Evolutionary conservation across 2,797 vertebrate species (phyloP), one percentile per base, ranked within the genome.

Genomic region (Ptychobarbus kaznakovi): DNA sequence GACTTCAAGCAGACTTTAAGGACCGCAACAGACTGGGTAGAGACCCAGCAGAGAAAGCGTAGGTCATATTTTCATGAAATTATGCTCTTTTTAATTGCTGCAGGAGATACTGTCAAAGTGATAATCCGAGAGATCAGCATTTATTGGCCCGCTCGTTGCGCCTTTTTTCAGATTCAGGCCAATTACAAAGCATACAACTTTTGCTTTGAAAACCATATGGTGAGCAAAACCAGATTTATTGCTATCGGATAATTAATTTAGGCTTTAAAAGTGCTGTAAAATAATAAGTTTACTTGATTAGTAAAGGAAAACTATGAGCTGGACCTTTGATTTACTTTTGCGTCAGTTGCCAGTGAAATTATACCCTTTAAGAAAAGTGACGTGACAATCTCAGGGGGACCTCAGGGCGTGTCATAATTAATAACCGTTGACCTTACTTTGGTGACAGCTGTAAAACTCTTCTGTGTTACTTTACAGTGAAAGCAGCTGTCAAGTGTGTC

Each of bases 351-450:
- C 28, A 2, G 11, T 63, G 42, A 80, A 85, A 85, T 80, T 61
- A 73, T 81, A 66, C 49, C 44, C 75, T 77, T 44, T 12, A 53
- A 51, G 70, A 18, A 86, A 51, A 66, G 56, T 82, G 81, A 70
- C 1, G 22, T 75, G 69, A 82, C 61, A 87, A 53, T 88, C 53
- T 80, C 78, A 86, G 46, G 25, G 73, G 35, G 80, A 53, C 86
- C 69, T 87, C 28, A 69, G 40, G 77, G 18, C 44, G 77, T 79
- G 80, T 89, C 88, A 83, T 83, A 87, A 89, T 90, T 86, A 89
- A 90, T 88, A 89, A 87, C 74, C 51, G 40, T 63, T 87, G 84
- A 80, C 88, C 86, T 84, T 74, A 80, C 87, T 58, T 85, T 82
- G 88, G 35, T 78, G 83, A 68, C 44, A 76, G 86, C 68, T 56